Evolutionary conservation across 2,888 invertebrate species (phyloP).

Genomic region (Drosophila anomelani): DNA sequence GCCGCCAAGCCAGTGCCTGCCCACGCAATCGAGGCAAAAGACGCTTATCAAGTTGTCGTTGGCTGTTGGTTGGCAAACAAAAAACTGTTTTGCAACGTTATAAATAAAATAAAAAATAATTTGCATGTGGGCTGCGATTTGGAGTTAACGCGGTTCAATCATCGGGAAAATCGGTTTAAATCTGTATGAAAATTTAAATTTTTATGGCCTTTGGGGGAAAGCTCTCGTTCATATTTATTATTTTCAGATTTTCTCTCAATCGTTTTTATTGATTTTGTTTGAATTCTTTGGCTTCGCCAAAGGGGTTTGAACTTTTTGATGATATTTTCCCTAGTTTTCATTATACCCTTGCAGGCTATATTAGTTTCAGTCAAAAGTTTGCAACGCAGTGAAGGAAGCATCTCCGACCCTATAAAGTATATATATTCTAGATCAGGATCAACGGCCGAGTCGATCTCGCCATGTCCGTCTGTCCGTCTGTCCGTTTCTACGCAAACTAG

Average conservation of each 20-base stretch:
- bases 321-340: not conserved
- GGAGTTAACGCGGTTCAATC: slow-evolving; percentile 32
- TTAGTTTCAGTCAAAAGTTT: no score
- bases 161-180: slow-evolving; percentile 31
- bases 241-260: not conserved
- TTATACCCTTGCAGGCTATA: no score
- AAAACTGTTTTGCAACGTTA: slow-evolving; percentile 38
- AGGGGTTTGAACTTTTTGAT: not conserved
- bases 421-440: no score
- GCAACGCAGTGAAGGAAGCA: no score
- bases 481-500: no score
- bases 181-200: slow-evolving; percentile 12
- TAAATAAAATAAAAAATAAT: slow-evolving; percentile 19
- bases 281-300: not conserved
- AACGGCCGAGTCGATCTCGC: no score
- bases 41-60: slow-evolving; percentile 65
- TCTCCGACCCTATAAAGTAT: no score
- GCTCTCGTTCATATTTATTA: slow-evolving; percentile 9
- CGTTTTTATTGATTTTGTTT: slow-evolving; percentile 4
- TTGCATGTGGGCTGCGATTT: slow-evolving; percentile 46
- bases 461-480: no score
- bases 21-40: slow-evolving; percentile 66
- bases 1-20: slow-evolving; percentile 62
- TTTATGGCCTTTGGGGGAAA: slow-evolving; percentile 7
- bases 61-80: slow-evolving; percentile 35